Evolutionary conservation across 2,888 invertebrate species (phyloP), one percentile per base, ranked within the genome.

Genomic region (Heliconius aoede): DNA sequence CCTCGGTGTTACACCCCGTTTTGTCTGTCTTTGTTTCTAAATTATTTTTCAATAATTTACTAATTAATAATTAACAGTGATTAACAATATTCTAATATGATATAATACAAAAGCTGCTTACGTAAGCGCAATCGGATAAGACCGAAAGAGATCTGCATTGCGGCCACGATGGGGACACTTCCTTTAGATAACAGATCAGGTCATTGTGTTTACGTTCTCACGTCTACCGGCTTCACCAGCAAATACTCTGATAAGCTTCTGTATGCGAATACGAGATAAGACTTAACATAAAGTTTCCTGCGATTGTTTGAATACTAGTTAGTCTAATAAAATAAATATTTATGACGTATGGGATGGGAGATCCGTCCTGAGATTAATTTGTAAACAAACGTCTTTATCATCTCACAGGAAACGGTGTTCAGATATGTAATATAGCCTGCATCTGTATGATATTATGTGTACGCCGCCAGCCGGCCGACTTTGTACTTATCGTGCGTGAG

Each of bases 151-250:
- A 91, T 89, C 90, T 88, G 88, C 88, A 85, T 87, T 86, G 87
- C 90, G 88, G 88, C 88, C 87, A 86, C 88, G 85, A 85, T 86
- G 85, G 83, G 74, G 74, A 78, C 84, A 86, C 88, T 92, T 94
- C 94, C 93, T 92, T 92, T 84, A 87, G 93, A 93, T 93, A 94
- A 92, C 88, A 87, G 81, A 84, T 85, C 86, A 83, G 87, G 85
- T 85, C 85, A 87, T 86, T 87, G 82, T 82, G 81, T 82, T 84
- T 85, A 86, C 84, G 85, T 89, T 91, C 89, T 89, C 89, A 87
- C 85, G 86, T 85, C 85, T 83, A 81, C 74, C 77, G 81, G 72
- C 77, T 78, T 79, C 79, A 58, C 65, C 55, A 72, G 51, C 64
- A 72, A 55, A 64, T 71, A 55, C 36, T 62, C 55, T 65, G 77